Evolutionary conservation across 2,113 vertebrate genomes (phyloP).

Genomic region (Oreochromis spilurus): DNA sequence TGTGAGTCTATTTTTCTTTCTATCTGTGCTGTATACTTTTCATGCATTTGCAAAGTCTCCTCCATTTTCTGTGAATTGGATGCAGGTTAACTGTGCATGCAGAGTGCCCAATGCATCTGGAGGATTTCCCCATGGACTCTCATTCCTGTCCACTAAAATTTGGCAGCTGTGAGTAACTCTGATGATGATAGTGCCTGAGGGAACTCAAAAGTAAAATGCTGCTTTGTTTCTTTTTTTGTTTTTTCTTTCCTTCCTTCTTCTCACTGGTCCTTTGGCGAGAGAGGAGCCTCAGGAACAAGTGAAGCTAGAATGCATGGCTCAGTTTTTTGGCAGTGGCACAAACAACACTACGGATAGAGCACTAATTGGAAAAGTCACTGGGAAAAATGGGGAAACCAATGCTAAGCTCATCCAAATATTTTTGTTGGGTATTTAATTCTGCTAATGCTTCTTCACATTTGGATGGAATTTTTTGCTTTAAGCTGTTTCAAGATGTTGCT

Average conservation of each 20-base stretch:
- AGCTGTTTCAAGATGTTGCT: neutral
- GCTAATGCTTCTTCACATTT: conserved; percentile 38
- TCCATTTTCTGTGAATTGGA: conserved; percentile 61
- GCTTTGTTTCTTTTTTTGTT: neutral
- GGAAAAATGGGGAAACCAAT: neutral
- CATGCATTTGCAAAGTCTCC: conserved; percentile 45
- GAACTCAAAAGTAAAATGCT: conserved; percentile 28
- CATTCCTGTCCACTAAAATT: conserved; percentile 98
- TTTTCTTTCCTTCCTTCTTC: neutral
- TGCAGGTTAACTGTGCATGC: conserved; percentile 96
- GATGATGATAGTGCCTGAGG: conserved; percentile 24
- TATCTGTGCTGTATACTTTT: conserved; percentile 44
- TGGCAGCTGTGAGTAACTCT: conserved; percentile 94
- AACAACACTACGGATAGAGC: neutral
- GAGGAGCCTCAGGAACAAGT: neutral
- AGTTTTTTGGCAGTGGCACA: neutral
- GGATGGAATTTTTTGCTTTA: conserved; percentile 19
- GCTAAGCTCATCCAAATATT: conserved; percentile 25
- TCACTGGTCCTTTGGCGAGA: conserved; percentile 16
- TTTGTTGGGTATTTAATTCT: neutral
- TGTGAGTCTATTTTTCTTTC: neutral
- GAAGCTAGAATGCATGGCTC: conserved; percentile 33
- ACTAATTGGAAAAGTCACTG: neutral
- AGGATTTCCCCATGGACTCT: conserved; percentile 98
- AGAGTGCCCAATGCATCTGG: conserved; percentile 98